Evolutionary conservation across 2,888 invertebrate species (phyloP).

Genomic region (Endomychus coccineus): DNA sequence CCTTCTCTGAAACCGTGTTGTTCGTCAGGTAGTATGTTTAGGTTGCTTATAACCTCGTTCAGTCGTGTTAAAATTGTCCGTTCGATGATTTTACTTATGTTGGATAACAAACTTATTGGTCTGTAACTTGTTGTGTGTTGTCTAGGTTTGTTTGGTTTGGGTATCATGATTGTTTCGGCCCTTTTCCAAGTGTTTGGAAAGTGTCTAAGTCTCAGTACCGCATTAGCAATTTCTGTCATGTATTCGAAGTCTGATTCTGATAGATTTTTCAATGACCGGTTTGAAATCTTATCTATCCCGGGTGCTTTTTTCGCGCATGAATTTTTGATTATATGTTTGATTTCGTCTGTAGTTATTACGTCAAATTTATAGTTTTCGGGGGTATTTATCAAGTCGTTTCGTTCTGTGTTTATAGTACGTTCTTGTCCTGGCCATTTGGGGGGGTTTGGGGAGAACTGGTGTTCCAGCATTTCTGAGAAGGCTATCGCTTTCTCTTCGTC

Average conservation of each 20-base stretch:
- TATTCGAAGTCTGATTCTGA: not conserved
- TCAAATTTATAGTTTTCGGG: slow-evolving; percentile 1
- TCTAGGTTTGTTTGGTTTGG: too few relatives aligned
- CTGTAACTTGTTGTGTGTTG: slow-evolving; percentile 5
- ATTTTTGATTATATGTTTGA: not conserved
- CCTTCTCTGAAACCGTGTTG: slow-evolving; percentile 15
- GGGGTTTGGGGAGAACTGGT: slow-evolving; percentile 3
- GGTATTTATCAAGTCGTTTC: not conserved
- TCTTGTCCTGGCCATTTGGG: not conserved
- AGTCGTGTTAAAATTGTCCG: slow-evolving; percentile 5
- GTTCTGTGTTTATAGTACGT: not conserved
- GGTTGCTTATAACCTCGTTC: not conserved
- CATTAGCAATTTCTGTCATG: slow-evolving; percentile 4
- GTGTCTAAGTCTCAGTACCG: not conserved
- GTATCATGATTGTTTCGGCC: too few relatives aligned
- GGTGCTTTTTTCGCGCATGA: not conserved
- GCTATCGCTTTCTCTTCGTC: slow-evolving; percentile 3
- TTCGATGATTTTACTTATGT: slow-evolving; percentile 6
- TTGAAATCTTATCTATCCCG: not conserved
- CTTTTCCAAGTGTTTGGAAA: too few relatives aligned
- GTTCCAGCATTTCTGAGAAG: not conserved
- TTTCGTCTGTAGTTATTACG: slow-evolving; percentile 2
- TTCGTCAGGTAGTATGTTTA: slow-evolving; percentile 10
- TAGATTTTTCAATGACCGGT: not conserved
- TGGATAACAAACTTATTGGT: slow-evolving; percentile 9